phyloP scores from a whole-genome alignment of 2,888 invertebrate species.

The Epinotia bilunana region DNA sequence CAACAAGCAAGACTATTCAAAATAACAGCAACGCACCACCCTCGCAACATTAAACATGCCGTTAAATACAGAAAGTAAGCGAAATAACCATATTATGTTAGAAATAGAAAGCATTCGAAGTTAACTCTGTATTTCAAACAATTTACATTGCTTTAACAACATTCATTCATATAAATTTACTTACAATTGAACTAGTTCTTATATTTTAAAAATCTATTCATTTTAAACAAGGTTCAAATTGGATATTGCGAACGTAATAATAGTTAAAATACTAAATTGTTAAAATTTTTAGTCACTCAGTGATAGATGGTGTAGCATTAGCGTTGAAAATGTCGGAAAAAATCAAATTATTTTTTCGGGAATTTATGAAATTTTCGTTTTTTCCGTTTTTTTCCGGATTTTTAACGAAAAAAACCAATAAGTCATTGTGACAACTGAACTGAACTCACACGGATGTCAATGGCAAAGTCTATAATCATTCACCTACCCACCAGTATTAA shows the following conservation, averaged over 20 bases:
- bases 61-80: slow-evolving; percentile 26
- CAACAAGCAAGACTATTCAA: not conserved
- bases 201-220: not conserved
- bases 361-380: too few species aligned
- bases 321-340: too few species aligned
- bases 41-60: slow-evolving; percentile 15
- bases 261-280: not conserved
- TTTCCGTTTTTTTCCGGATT: too few species aligned
- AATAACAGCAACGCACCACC: slow-evolving; percentile 15
- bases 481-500: too few species aligned
- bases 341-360: too few species aligned
- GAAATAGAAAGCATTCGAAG: not conserved
- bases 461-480: too few species aligned
- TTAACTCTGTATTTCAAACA: slow-evolving; percentile 34
- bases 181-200: not conserved
- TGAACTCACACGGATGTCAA: too few species aligned
- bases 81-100: slow-evolving; percentile 8
- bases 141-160: slow-evolving; percentile 3
- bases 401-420: too few species aligned
- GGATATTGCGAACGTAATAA: slow-evolving; percentile 19
- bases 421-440: too few species aligned
- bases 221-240: not conserved
- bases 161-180: not conserved
- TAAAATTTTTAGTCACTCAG: not conserved
- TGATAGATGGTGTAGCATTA: not conserved